phyloP scores from a whole-genome alignment of 2,113 vertebrate species.

The Limanda limanda region DNA sequence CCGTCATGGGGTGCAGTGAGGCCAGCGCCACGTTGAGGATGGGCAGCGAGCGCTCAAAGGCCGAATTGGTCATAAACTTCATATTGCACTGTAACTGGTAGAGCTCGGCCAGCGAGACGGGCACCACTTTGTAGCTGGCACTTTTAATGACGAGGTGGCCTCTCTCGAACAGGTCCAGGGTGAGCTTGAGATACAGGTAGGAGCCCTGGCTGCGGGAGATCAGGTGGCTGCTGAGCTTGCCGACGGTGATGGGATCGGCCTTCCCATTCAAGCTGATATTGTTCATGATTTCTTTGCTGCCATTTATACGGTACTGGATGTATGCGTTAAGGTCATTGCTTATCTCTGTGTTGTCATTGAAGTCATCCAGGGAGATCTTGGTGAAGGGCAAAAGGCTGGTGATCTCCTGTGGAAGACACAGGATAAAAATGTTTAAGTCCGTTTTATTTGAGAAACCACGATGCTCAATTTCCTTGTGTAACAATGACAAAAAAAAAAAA shows the following conservation, averaged over 20 bases:
- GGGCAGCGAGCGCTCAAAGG: conserved; percentile 93
- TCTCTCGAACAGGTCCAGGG: conserved; percentile 94
- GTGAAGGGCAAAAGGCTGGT: conserved; percentile 87
- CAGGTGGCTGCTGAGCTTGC: conserved; percentile 95
- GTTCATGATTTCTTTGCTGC: conserved; percentile 93
- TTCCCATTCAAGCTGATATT: conserved; percentile 97
- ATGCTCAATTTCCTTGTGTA: background rate
- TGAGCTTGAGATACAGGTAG: conserved; percentile 97
- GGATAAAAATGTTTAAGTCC: background rate
- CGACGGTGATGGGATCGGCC: conserved; percentile 88
- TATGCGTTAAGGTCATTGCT: conserved; percentile 92
- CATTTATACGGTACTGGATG: conserved; percentile 91
- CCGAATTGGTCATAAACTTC: conserved; percentile 95
- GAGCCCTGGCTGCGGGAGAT: conserved; percentile 95
- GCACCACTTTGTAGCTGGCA: conserved; percentile 97
- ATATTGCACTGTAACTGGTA: conserved; percentile 99
- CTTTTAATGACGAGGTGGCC: conserved; percentile 98
- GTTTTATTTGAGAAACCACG: background rate
- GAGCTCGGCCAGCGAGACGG: conserved; percentile 94
- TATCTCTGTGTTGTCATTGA: conserved; percentile 90
- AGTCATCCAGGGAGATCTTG: conserved; percentile 91
- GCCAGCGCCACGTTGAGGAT: conserved; percentile 93
- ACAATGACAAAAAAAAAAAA: background rate
- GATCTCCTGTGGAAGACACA: conserved; percentile 85
- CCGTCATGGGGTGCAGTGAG: conserved; percentile 96